These are phyloP conservation scores for Megalopta genalis DNA, from an alignment of 1,140 invertebrate genomes.

Conservation along the genomic window DNA sequence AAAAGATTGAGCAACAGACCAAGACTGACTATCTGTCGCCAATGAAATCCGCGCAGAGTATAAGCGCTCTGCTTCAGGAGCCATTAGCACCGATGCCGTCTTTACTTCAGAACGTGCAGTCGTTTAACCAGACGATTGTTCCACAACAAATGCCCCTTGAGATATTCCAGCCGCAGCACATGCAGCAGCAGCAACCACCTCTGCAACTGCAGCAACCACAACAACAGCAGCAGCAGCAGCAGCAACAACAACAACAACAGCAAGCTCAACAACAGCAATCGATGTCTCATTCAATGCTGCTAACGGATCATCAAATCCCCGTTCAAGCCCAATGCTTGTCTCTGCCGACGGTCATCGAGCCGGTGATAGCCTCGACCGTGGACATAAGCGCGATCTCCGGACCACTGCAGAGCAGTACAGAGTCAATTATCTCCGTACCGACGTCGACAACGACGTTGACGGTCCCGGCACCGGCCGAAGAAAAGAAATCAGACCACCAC, in stretches of 20 bases:
- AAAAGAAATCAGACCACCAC: constrained; percentile 85
- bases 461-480: constrained; percentile 40
- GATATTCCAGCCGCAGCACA: constrained; percentile 34
- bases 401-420: constrained; percentile 39
- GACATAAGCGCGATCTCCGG: constrained; percentile 62
- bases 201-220: background rate
- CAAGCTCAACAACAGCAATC: constrained; percentile 30
- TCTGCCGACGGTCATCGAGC: constrained; percentile 27
- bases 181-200: constrained; percentile 34
- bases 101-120: constrained; percentile 59
- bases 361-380: constrained; percentile 57
- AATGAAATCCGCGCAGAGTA: constrained; percentile 76
- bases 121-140: constrained; percentile 28
- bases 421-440: constrained; percentile 40
- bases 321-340: constrained; percentile 30
- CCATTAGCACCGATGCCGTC: constrained; percentile 71
- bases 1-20: constrained; percentile 34
- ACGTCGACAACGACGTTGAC: constrained; percentile 46
- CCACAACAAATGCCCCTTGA: constrained; percentile 48
- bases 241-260: constrained; percentile 33
- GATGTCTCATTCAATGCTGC: constrained; percentile 31
- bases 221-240: constrained; percentile 1
- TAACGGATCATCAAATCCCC: constrained; percentile 33
- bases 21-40: constrained; percentile 70
- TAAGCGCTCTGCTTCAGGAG: constrained; percentile 75